A percentile compares a stretch with the other conserved stretches of the same genome.
These are phyloP conservation scores for Odontophorus gujanensis DNA, from an alignment of 2,113 vertebrate species.

Conservation along the genomic window DNA sequence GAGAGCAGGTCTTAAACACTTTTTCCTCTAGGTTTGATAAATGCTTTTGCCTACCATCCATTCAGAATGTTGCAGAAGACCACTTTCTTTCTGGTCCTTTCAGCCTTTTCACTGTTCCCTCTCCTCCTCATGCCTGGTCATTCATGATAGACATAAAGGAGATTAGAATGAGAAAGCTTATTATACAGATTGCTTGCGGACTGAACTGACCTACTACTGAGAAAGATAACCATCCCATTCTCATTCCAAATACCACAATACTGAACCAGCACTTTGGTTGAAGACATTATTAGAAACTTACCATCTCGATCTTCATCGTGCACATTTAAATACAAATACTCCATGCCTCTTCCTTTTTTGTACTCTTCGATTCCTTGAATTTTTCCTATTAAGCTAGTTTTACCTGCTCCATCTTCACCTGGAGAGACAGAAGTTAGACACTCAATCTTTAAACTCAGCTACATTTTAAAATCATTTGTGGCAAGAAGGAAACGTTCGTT, in stretches of 20 bases:
- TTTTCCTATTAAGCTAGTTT: constrained; percentile 96
- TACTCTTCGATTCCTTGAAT: constrained; percentile 95
- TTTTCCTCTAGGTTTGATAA: not conserved
- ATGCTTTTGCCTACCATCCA: not conserved
- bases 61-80: not conserved
- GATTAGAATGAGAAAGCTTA: not conserved
- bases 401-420: constrained; percentile 98
- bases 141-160: not conserved
- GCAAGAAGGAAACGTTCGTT: not conserved
- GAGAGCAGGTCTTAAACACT: not conserved
- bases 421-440: constrained; percentile 50
- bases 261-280: not conserved
- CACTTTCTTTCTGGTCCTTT: not conserved
- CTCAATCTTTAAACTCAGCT: constrained; percentile 27
- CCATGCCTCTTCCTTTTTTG: constrained; percentile 97
- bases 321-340: constrained; percentile 96
- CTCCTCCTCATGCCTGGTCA: not conserved
- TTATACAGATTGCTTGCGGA: not conserved
- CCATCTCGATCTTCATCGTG: constrained; percentile 98
- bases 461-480: not conserved
- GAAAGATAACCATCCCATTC: not conserved
- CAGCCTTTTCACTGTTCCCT: not conserved
- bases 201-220: not conserved
- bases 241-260: not conserved
- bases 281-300: constrained; percentile 70